Evolutionary conservation across 2,888 invertebrate species (phyloP), one percentile per base, ranked within the genome.

Genomic region (Epinotia nisella): DNA sequence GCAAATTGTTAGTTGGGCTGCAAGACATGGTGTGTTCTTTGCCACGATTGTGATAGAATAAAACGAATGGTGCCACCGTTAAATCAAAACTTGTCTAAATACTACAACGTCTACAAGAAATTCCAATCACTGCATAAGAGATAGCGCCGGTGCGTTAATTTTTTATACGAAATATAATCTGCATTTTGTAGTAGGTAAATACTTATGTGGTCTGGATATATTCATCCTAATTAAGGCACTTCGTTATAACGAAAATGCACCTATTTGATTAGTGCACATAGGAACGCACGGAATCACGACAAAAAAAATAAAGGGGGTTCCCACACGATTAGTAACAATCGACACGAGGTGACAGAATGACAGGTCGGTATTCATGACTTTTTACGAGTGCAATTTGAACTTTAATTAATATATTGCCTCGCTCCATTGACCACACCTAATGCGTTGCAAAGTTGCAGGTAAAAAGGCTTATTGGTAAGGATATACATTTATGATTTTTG

Each of bases 271-370:
- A 61, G 41, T 7, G n/a, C 41, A 41, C 24, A 24, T 67, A 11
- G 21, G 21, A 61, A n/a, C 19, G 45, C 55, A 21, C 13, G 35
- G 60, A 66, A 35, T 71, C 19, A n/a, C 13, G 19, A n/a, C 15
- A 60, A 61, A 66, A 35, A 24, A 29, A 24, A 19, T 49, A 49
- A 60, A 60, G 29, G 61, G 41, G 61, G 49, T 11, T 67, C 61
- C 24, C 72, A 72, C 67, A 72, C 61, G 55, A 61, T 71, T 68
- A 72, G 35, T 39, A 67, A 72, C 72, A 72, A 72, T 72, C 61
- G 72, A 62, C 17, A 29, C n/a, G 49, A 62, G 72, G 67, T 62
- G 72, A 55, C 56, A 67, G 67, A 71, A 56, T 68, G 61, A 72
- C 61, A 68, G 55, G 39, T 53, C 35, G 49, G 71, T 21, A 62